A percentile compares a stretch with the other conserved stretches of the same genome.
Evolutionary conservation across 2,113 vertebrate species (phyloP).

Genomic region (Rhipidura dahli): DNA sequence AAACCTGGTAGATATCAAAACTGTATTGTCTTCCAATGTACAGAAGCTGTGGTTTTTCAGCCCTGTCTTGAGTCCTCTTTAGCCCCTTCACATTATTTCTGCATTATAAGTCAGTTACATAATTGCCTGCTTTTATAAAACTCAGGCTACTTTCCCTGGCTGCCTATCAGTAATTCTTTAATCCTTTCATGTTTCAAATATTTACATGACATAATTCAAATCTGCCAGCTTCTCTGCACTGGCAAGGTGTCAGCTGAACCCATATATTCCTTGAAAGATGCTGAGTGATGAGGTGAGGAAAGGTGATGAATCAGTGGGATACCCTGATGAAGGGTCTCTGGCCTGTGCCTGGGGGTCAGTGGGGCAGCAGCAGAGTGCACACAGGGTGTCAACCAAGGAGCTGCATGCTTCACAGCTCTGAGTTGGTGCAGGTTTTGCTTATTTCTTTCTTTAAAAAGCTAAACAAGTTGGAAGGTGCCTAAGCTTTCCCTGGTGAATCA

Average conservation of each 20-base stretch:
- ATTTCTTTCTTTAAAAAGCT: neutral
- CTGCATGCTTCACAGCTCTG: neutral
- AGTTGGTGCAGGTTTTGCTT: neutral
- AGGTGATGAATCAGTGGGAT: neutral
- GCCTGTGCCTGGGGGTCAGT: fast-evolving
- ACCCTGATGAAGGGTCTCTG: fast-evolving
- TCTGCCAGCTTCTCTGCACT: neutral
- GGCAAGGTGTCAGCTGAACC: neutral
- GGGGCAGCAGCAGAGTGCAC: neutral
- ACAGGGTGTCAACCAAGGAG: neutral
- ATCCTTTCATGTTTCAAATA: neutral
- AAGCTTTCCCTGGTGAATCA: neutral
- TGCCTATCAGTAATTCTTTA: neutral
- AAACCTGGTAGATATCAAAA: neutral
- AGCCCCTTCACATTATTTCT: neutral
- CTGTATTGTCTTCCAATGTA: neutral
- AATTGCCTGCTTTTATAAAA: neutral
- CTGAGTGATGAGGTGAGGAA: neutral
- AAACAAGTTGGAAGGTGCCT: neutral
- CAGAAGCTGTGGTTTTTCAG: neutral
- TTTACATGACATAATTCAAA: neutral
- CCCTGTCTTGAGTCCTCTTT: neutral
- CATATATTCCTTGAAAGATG: neutral
- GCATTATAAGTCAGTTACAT: neutral
- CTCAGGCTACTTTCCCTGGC: neutral